Conservation (phyloP, 2,888 invertebrate species). For the Phasia obesa region DNA sequence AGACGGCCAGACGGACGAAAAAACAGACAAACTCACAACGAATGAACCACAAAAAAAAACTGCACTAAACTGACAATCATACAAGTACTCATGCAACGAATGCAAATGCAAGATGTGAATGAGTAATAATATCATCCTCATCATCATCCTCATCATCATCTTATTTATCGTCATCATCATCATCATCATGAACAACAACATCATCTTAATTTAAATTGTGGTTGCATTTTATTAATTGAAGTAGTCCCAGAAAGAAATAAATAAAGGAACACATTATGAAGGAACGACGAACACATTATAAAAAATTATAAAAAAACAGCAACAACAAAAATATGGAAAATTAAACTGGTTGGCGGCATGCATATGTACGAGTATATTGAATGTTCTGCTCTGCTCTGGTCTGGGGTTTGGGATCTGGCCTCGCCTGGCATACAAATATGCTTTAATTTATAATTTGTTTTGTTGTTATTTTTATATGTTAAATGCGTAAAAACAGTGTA, state of each 20-base stretch:
- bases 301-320: slow-evolving; percentile 1
- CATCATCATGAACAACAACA: slow-evolving; percentile 31
- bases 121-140: slow-evolving; percentile 65
- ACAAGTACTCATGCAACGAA: slow-evolving; percentile 15
- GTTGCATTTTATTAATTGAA: slow-evolving; percentile 71
- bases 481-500: slow-evolving; percentile 61
- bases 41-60: slow-evolving; percentile 46
- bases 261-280: slow-evolving; percentile 59
- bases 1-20: slow-evolving; percentile 11
- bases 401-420: slow-evolving; percentile 44
- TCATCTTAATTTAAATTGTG: slow-evolving; percentile 70
- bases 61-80: slow-evolving; percentile 45
- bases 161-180: too few relatives aligned
- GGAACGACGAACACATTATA: slow-evolving; percentile 10
- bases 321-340: slow-evolving; percentile 48
- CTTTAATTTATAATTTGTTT: slow-evolving; percentile 54
- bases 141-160: slow-evolving; percentile 30
- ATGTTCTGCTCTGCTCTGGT: slow-evolving; percentile 51
- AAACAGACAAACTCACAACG: slow-evolving; percentile 19
- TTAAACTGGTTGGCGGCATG: slow-evolving; percentile 48
- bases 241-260: slow-evolving; percentile 60
- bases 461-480: slow-evolving; percentile 32
- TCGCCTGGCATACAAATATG: slow-evolving; percentile 61
- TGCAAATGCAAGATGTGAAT: slow-evolving; percentile 62
- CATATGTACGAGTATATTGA: slow-evolving; percentile 24